phyloP scores from a whole-genome alignment of 2,797 vertebrate genomes.

The Cuniculus paca region DNA sequence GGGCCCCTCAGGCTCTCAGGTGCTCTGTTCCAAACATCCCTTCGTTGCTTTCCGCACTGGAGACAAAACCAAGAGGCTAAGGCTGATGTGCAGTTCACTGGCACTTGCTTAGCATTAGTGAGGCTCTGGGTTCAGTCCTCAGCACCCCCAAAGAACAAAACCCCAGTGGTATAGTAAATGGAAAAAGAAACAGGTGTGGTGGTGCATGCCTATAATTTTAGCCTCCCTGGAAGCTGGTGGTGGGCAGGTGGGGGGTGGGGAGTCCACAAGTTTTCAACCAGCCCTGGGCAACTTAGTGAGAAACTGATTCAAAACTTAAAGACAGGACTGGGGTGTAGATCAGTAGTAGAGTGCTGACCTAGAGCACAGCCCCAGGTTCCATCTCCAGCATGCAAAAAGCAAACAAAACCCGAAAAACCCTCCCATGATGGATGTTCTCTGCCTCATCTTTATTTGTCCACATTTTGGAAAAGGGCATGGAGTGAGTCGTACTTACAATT shows the following conservation, averaged over 20 bases:
- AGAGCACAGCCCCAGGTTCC: neutral
- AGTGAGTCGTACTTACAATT: constrained; percentile 92
- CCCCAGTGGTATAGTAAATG: neutral
- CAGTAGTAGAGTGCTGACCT: neutral
- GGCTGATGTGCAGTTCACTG: neutral
- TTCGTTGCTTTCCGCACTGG: neutral
- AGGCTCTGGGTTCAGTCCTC: neutral
- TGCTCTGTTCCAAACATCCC: neutral
- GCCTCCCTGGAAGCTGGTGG: neutral
- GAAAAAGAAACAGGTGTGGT: neutral
- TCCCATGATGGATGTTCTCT: neutral
- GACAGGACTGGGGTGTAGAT: neutral
- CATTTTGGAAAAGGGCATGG: neutral
- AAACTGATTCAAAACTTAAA: neutral
- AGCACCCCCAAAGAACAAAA: neutral
- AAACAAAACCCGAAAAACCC: neutral
- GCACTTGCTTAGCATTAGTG: neutral
- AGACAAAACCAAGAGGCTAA: neutral
- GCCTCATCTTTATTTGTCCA: neutral
- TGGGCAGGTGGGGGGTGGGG: neutral
- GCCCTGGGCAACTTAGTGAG: neutral
- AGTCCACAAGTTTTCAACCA: neutral
- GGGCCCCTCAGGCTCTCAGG: neutral
- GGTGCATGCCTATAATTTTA: neutral
- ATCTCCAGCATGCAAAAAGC: neutral